Percentiles rank a stretch among this genome's conserved stretches.
phyloP scores from a whole-genome alignment of 2,888 invertebrate species.

The Melinaea marsaeus region DNA sequence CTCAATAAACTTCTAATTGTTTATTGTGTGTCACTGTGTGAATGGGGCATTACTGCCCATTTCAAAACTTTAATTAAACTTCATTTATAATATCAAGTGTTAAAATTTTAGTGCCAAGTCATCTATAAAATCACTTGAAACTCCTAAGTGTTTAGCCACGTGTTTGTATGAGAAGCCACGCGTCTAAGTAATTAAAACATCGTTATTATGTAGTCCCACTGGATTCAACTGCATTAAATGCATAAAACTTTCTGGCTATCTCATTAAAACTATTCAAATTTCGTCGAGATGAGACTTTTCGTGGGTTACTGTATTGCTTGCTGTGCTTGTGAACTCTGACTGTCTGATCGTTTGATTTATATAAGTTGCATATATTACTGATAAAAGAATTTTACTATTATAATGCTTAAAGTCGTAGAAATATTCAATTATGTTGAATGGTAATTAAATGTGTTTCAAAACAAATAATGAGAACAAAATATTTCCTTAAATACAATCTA shows the following conservation, averaged over 20 bases:
- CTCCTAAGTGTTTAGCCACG: constrained; percentile 19
- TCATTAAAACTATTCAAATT: constrained; percentile 57
- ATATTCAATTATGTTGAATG: no score
- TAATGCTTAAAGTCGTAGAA: no score
- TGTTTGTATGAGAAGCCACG: constrained; percentile 12
- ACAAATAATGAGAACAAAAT: no score
- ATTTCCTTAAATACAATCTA: no score
- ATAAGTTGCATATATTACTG: not conserved
- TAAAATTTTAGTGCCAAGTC: constrained; percentile 12
- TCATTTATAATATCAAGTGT: no score
- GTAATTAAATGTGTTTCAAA: no score
- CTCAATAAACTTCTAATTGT: no score
- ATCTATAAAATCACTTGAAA: constrained; percentile 21
- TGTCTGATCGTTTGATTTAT: not conserved
- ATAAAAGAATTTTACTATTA: no score
- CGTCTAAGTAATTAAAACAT: constrained; percentile 42
- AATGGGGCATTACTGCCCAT: no score
- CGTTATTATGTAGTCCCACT: constrained; percentile 37
- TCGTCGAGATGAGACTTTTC: constrained; percentile 33
- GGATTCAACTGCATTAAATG: constrained; percentile 48
- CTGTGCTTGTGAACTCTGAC: not conserved
- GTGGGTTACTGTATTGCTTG: constrained; percentile 13
- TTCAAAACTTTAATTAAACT: no score
- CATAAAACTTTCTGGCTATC: constrained; percentile 49
- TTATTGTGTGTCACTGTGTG: no score